phyloP scores from a whole-genome alignment of 2,888 invertebrate genomes.

The Lasioglossum marginatum region DNA sequence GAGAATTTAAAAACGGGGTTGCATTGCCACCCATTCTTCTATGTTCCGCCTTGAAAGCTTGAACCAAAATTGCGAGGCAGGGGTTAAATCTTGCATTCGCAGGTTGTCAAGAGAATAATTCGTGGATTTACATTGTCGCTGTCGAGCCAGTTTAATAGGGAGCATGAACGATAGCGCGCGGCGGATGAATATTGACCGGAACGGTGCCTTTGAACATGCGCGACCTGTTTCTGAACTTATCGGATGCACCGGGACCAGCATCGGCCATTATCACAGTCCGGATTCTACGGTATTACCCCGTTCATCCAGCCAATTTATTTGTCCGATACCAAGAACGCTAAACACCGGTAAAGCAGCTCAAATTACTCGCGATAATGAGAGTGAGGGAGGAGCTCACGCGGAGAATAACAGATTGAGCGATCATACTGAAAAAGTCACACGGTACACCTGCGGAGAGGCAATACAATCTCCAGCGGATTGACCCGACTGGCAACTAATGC shows the following conservation, averaged over 20 bases:
- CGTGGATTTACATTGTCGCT: background rate
- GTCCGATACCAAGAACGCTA: slow-evolving; percentile 37
- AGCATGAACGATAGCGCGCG: background rate
- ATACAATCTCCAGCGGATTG: background rate
- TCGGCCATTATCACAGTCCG: slow-evolving; percentile 38
- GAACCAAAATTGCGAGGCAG: background rate
- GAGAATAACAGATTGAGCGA: background rate
- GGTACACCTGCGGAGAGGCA: background rate
- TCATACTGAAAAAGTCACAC: background rate
- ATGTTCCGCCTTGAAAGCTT: no score
- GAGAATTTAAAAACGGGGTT: no score
- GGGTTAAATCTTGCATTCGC: background rate
- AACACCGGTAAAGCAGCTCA: slow-evolving; percentile 27
- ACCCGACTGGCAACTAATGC: background rate
- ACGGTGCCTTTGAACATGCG: background rate
- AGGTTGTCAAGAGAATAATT: background rate
- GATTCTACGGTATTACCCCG: slow-evolving; percentile 33
- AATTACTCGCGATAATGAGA: slow-evolving; percentile 39
- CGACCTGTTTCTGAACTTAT: slow-evolving; percentile 39
- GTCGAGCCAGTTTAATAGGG: background rate
- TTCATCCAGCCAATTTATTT: slow-evolving; percentile 54
- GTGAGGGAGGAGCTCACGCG: background rate
- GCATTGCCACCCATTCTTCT: no score
- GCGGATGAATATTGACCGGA: slow-evolving; percentile 8
- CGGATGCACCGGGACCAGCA: slow-evolving; percentile 38